A percentile compares a stretch with the other conserved stretches of the same genome.
These are phyloP conservation scores for Erebia epiphron DNA, from an alignment of 2,888 invertebrate genomes.

Conservation along the genomic window DNA sequence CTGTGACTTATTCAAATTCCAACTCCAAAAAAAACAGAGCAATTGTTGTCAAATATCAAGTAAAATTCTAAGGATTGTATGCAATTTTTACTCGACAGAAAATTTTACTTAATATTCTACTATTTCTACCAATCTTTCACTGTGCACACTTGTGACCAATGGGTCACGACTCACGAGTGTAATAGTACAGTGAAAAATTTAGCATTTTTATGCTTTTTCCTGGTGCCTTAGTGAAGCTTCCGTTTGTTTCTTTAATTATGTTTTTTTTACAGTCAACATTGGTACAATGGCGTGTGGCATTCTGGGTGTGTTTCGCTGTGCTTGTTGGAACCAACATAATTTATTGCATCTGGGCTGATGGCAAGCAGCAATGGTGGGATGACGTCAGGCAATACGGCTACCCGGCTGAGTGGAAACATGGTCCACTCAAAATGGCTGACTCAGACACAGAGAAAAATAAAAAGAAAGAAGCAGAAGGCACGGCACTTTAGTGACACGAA, in stretches of 20 bases:
- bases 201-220: no score
- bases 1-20: no score
- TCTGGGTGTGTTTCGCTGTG: conserved; percentile 88
- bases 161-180: no score
- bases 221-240: background rate
- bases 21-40: no score
- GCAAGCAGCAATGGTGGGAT: conserved; percentile 89
- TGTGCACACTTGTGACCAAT: no score
- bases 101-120: no score
- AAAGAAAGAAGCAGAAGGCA: conserved; percentile 56
- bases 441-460: conserved; percentile 69
- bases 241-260: background rate
- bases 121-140: no score
- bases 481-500: conserved; percentile 36
- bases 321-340: conserved; percentile 85
- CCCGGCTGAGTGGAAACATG: conserved; percentile 72
- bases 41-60: no score
- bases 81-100: no score
- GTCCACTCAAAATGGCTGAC: conserved; percentile 58
- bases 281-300: conserved; percentile 86
- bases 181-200: no score
- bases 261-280: conserved; percentile 80
- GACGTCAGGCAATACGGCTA: conserved; percentile 80
- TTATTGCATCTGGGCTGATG: conserved; percentile 86
- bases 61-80: no score